Conservation (phyloP, 2,113 vertebrate genomes). For the Mesoclemmys tuberculata region DNA sequence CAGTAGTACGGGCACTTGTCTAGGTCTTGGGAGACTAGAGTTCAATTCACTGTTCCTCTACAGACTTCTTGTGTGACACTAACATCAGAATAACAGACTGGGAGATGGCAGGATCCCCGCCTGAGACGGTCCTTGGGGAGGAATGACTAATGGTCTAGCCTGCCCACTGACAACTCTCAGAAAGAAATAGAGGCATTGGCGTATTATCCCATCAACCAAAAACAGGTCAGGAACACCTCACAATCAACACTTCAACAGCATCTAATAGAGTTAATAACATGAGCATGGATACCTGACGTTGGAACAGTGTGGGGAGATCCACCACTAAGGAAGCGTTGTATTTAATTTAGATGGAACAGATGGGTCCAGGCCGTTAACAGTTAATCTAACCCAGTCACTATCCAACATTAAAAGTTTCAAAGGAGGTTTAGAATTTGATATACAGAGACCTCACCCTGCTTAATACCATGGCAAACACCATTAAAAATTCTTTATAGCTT, state of each 20-base stretch:
- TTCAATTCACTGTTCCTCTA: too few relatives aligned
- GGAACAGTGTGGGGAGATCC: fast-evolving
- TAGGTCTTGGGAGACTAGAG: too few relatives aligned
- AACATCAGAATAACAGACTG: background rate
- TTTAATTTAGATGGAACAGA: too few relatives aligned
- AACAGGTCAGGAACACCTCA: background rate
- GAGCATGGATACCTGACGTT: background rate
- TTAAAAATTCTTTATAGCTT: too few relatives aligned
- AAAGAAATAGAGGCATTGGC: background rate
- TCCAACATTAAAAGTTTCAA: too few relatives aligned
- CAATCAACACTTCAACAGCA: background rate
- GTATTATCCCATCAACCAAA: background rate
- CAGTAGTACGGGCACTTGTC: too few relatives aligned
- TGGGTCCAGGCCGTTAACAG: too few relatives aligned
- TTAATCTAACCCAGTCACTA: too few relatives aligned
- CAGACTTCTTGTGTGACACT: background rate
- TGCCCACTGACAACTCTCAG: background rate
- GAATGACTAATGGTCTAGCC: background rate
- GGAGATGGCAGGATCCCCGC: fast-evolving
- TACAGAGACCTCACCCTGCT: too few relatives aligned
- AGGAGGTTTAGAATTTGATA: too few relatives aligned
- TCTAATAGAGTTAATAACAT: background rate
- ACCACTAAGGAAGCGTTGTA: background rate
- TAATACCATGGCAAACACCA: too few relatives aligned
- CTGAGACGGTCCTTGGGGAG: background rate